Evolutionary conservation across 2,888 invertebrate species (phyloP), one percentile per base, ranked within the genome.

Genomic region (Xanthorhoe spadicearia): DNA sequence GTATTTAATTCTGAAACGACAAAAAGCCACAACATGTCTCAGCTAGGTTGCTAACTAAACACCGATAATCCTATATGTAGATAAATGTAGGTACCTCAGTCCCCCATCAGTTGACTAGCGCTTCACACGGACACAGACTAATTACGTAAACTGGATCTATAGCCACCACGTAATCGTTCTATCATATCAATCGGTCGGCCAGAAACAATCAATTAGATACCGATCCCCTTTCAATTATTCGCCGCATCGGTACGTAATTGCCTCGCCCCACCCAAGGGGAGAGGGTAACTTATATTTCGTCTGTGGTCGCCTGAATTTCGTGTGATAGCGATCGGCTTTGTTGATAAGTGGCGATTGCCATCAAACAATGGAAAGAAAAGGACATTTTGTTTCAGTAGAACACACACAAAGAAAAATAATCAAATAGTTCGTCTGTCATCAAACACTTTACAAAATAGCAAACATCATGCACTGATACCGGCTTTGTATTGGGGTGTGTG

Each of bases 201-300:
- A 86, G 89, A 89, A 88, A 88, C 90, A 90, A 90, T 90, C 91
- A 90, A 90, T 91, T 90, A 90, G 88, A 85, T 82, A 78, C 69
- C 84, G 85, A 88, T 85, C 89, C 90, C 90, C 88, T 86, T 91
- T 91, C 90, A 91, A 91, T 90, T 90, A 89, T 84, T 81, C 80
- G 76, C 80, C 81, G 84, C 83, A 85, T 84, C 86, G 83, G 83
- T 79, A 71, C 81, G 84, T 89, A 88, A 89, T 89, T 89, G 89
- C 84, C 84, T 85, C 74, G 79, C 78, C 74, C 81, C 83, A 75
- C 83, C 81, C 79, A 75, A 76, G 82, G 80, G 59, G 60, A 43
- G 53, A 48, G 38, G 49, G 60, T 60, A 48, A 60, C 64, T 64
- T 63, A 52, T 60, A 59, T 64, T 53, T 57, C 43, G 55, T 58